phyloP scores from a whole-genome alignment of 2,888 invertebrate genomes.

The Trypoxylon attenuatum region DNA sequence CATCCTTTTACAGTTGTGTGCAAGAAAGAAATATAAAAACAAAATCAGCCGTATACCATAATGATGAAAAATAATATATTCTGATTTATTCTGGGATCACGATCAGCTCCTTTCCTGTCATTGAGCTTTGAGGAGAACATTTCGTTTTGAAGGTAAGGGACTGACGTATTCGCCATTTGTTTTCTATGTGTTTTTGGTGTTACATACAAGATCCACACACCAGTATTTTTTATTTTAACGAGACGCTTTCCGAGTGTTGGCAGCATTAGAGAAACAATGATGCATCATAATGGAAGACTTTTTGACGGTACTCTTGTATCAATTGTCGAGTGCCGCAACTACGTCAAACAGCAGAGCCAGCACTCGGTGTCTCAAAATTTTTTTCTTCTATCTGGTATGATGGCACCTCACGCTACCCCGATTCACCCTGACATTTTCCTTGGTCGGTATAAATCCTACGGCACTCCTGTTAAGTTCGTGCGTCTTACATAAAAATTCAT shows the following conservation, averaged over 20 bases:
- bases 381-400: conserved; percentile 74
- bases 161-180: conserved; percentile 74
- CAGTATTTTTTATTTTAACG: conserved; percentile 66
- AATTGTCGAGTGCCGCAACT: neutral
- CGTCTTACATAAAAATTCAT: conserved; percentile 33
- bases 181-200: conserved; percentile 74
- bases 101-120: conserved; percentile 75
- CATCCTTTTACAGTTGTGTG: conserved; percentile 46
- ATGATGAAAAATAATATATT: conserved; percentile 74
- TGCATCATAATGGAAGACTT: too few species aligned
- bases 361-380: conserved; percentile 69
- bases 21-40: conserved; percentile 57
- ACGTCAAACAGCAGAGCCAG: conserved; percentile 54
- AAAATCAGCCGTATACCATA: conserved; percentile 62
- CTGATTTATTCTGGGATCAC: conserved; percentile 76
- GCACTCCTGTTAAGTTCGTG: conserved; percentile 57
- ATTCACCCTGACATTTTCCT: conserved; percentile 49
- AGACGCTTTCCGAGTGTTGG: conserved; percentile 69
- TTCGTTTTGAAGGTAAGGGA: conserved; percentile 76
- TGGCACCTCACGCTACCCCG: conserved; percentile 74
- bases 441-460: conserved; percentile 45
- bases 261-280: conserved; percentile 12
- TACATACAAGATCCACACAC: conserved; percentile 71
- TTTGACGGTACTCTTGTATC: too few species aligned
- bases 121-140: conserved; percentile 76